Evolutionary conservation across 2,113 vertebrate genomes (phyloP).

Genomic region (Ceuthmochares aereus): DNA sequence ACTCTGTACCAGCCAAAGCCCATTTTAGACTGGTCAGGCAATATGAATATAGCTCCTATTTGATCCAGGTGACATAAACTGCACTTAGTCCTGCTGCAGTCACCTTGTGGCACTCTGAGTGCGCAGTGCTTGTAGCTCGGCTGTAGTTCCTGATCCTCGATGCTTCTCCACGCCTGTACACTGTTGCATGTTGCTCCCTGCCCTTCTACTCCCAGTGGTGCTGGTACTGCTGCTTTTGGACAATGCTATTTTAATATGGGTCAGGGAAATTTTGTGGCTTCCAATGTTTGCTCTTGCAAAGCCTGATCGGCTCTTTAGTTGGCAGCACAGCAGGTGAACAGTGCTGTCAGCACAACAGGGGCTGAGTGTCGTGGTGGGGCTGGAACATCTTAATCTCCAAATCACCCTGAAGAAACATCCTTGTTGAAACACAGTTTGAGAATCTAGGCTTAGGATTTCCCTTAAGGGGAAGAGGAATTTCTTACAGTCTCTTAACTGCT

Average conservation of each 20-base stretch:
- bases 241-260: neutral
- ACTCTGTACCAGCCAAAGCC: neutral
- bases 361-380: neutral
- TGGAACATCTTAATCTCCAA: neutral
- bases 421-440: neutral
- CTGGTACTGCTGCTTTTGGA: neutral
- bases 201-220: neutral
- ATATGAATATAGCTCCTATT: neutral
- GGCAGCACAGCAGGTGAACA: neutral
- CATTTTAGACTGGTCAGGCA: neutral
- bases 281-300: neutral
- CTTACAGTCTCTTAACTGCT: neutral
- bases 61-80: neutral
- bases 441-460: neutral
- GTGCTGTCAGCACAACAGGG: neutral
- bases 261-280: neutral
- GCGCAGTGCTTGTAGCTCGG: fast-evolving
- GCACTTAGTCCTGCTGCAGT: neutral
- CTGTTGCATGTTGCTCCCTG: neutral
- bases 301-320: neutral
- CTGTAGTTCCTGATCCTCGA: neutral
- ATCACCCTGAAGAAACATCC: neutral
- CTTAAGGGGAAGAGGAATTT: neutral
- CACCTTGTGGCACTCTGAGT: neutral
- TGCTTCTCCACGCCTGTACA: fast-evolving